Evolutionary conservation across 2,113 vertebrate species (phyloP), one percentile per base, ranked within the genome.

Genomic region (Ochotona curzoniae): DNA sequence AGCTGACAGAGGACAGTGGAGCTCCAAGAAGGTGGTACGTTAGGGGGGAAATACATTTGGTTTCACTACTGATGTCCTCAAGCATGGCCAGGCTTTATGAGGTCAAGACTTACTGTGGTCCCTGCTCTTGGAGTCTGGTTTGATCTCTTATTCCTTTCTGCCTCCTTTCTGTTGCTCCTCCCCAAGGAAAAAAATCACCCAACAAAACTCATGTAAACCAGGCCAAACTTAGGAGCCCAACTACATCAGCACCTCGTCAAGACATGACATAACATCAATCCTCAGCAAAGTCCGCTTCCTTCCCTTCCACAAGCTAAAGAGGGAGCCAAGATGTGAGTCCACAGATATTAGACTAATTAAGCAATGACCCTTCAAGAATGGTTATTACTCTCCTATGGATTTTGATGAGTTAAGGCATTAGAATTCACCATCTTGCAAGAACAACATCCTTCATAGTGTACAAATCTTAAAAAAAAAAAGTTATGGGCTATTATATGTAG

Each of bases 361-460:
- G 7, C 14, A 76, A 25, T 28, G 67, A 23, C 20, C 28, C 6
- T 69, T 84, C n/a, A 11, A 64, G 32, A 76, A 26, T 17, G 32
- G 32, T 14, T 85, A 47, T 89, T 28, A 80, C 5, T 74, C 5
- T 47, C 61, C 23, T 15, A 12, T 35, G 66, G 63, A 14, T 79
- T 88, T 86, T 66, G 61, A 80, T 75, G 63, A 85, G 3, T 84
- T 63, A 89, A 93, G 51, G 5, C 60, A 75, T 81, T 76, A 61
- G 28, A 90, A 87, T 74, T 86, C 49, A 64, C 5, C 15, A 78
- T 76, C 12, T 73, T 76, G 80, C 49, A 47, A 32, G 26, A 93
- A 28, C 1, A 44, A 51, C 15, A 13, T 21, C 11, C n/a, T 84
- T 83, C 35, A 49, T 54, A 49, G 6, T 47, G 0, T 21, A 44